phyloP scores from a whole-genome alignment of 2,797 vertebrate species.

The Helarctos malayanus region DNA sequence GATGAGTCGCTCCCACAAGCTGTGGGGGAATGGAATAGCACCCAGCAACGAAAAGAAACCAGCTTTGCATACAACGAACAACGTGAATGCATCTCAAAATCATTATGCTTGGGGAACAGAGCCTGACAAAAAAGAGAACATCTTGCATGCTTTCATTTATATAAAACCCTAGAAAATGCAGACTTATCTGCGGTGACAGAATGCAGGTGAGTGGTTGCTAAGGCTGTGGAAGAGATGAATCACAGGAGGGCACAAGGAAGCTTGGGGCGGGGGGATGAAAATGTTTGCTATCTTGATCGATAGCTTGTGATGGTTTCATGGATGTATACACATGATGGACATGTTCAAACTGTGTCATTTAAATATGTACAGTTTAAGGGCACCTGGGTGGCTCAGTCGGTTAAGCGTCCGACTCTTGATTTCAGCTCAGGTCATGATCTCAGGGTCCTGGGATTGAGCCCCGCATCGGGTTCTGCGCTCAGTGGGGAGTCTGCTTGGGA shows the following conservation, averaged over 20 bases:
- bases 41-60: fast-evolving
- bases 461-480: background rate
- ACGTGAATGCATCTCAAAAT: fast-evolving
- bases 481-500: background rate
- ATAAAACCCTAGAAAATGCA: background rate
- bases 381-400: background rate
- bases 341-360: background rate
- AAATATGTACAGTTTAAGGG: background rate
- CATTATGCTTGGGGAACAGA: too few species aligned
- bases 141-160: background rate
- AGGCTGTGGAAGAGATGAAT: background rate
- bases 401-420: background rate
- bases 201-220: background rate
- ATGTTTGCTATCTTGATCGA: too few species aligned
- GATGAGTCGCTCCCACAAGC: too few species aligned
- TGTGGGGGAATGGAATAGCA: background rate
- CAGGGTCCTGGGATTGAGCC: background rate
- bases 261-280: background rate
- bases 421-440: background rate
- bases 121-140: background rate
- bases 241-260: background rate
- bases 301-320: background rate
- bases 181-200: background rate
- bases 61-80: fast-evolving
- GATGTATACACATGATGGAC: background rate